Evolutionary conservation across 1,140 invertebrate genomes (phyloP).

Genomic region (Calosoma granatense): DNA sequence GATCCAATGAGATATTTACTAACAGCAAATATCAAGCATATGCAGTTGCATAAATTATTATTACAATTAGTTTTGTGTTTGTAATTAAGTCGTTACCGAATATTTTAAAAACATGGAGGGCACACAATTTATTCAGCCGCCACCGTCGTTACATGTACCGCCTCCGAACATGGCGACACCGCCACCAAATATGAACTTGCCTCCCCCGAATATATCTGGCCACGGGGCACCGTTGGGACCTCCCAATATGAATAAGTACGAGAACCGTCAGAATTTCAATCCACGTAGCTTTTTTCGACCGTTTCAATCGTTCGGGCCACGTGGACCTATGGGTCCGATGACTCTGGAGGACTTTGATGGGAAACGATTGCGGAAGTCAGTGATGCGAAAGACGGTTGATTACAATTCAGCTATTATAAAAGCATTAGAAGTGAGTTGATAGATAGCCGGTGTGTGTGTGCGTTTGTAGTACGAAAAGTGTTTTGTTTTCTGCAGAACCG

Average conservation of each 20-base stretch:
- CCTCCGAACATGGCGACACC: slow-evolving; percentile 38
- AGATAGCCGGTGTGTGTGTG: no score
- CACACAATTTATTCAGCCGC: slow-evolving; percentile 26
- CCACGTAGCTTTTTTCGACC: slow-evolving; percentile 34
- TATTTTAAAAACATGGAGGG: not conserved
- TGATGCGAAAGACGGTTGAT: slow-evolving; percentile 96
- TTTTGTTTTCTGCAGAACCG: slow-evolving; percentile 51
- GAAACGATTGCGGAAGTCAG: slow-evolving; percentile 88
- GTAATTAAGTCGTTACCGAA: no score
- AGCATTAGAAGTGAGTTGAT: slow-evolving; percentile 62
- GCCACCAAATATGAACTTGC: slow-evolving; percentile 26
- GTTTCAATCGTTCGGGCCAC: slow-evolving; percentile 41
- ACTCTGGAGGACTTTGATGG: slow-evolving; percentile 87
- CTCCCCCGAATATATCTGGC: slow-evolving; percentile 36
- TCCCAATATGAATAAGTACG: slow-evolving; percentile 13
- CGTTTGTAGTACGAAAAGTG: slow-evolving; percentile 14
- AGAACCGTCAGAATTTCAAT: slow-evolving; percentile 27
- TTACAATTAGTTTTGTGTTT: no score
- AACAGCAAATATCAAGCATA: no score
- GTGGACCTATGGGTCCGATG: slow-evolving; percentile 47
- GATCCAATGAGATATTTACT: no score
- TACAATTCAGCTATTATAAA: slow-evolving; percentile 95
- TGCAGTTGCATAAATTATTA: no score
- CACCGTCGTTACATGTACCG: slow-evolving; percentile 21
- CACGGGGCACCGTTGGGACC: slow-evolving; percentile 22